Evolutionary conservation across 2,797 vertebrate genomes (phyloP), one percentile per base, ranked within the genome.

Genomic region (Monodelphis domestica): DNA sequence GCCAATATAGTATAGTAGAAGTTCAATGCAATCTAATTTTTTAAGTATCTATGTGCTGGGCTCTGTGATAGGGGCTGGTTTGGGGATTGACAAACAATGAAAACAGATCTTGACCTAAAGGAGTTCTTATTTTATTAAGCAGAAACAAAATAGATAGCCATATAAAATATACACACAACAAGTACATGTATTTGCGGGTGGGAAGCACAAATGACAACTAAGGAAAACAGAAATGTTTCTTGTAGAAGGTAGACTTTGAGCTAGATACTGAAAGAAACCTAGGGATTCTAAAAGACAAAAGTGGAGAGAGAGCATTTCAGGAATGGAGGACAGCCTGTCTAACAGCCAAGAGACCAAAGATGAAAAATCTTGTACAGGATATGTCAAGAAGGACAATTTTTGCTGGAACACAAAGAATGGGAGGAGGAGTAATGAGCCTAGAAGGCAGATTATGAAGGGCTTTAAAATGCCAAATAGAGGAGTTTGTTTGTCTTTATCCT

Each of bases 291-390:
- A 70, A 63, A 45, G 17, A 70, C 6, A 91, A 7, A 50, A 24
- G 2, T n/a, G n/a, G 28, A 53, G 28, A 0, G 1, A 30, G 11
- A 29, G 33, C n/a, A 93, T n/a, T 53, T 89, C 89, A 88, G 88
- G 94, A 70, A 70, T 70, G 45, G 52, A 84, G 24, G n/a, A 51
- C n/a, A 6, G 63, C 84, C n/a, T 94, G 50, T 53, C 54, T 91
- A 30, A 70, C 14, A 7, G 38, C 59, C 87, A 59, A 90, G 24
- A n/a, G 88, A 17, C n/a, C 54, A 38, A 52, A 70, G 14, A 38
- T 15, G 17, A 26, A 88, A 63, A 93, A 30, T 29, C 12, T 21
- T 29, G 53, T 63, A 57, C 51, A 53, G 54, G 57, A 26, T 63
- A 11, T 3, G 14, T n/a, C 94, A 54, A 56, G 55, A 45, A 3